phyloP scores from a whole-genome alignment of 1,140 invertebrate species.

The Drosophila albomicans region DNA sequence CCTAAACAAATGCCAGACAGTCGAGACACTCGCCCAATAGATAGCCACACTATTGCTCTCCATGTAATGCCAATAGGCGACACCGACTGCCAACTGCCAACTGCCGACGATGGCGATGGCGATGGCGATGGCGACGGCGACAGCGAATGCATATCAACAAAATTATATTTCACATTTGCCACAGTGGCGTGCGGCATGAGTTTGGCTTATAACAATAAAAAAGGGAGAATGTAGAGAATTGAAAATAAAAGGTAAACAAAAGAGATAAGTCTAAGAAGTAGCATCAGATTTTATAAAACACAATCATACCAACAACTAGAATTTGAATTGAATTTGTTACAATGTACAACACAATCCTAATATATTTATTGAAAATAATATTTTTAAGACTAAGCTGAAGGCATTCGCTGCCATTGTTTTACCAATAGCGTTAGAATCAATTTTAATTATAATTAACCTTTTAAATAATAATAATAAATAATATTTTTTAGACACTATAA shows the following conservation, averaged over 20 bases:
- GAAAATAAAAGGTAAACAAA: neutral
- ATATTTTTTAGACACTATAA: too few species aligned
- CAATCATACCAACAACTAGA: too few species aligned
- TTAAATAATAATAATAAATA: too few species aligned
- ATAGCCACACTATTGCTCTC: constrained; percentile 32
- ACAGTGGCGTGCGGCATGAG: constrained; percentile 24
- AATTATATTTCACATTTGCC: constrained; percentile 12
- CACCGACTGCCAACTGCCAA: neutral
- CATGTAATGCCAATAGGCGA: constrained; percentile 45
- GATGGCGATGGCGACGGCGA: neutral
- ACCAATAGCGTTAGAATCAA: too few species aligned
- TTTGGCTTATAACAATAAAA: neutral
- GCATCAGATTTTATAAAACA: too few species aligned
- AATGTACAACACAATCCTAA: too few species aligned
- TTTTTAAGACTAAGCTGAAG: too few species aligned
- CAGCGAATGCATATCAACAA: constrained; percentile 30
- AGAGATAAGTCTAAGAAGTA: neutral
- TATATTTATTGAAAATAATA: too few species aligned
- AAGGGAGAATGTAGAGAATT: neutral
- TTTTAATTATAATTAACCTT: too few species aligned
- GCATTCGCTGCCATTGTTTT: too few species aligned
- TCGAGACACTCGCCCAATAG: constrained; percentile 42
- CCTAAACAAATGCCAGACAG: constrained; percentile 74
- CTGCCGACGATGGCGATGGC: neutral
- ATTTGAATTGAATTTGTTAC: too few species aligned